phyloP scores from a whole-genome alignment of 2,113 vertebrate species.

The Callithrix jacchus region DNA sequence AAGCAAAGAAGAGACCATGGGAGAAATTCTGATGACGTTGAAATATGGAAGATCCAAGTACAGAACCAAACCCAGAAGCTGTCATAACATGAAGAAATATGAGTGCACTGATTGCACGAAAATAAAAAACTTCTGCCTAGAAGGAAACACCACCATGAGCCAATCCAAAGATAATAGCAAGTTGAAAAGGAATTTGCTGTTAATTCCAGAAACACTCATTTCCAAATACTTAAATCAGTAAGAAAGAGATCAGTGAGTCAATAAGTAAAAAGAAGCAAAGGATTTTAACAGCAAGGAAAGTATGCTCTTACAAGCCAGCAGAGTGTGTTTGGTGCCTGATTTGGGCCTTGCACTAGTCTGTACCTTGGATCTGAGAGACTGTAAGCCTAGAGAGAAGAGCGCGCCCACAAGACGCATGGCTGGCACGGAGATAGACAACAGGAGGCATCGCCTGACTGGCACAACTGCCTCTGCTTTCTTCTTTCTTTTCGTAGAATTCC shows the following conservation, averaged over 20 bases:
- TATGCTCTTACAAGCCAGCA: no score
- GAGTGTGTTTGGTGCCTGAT: neutral
- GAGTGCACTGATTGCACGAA: neutral
- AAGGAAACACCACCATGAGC: neutral
- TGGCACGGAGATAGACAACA: neutral
- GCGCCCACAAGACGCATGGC: fast-evolving
- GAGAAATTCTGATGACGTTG: neutral
- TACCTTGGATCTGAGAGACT: neutral
- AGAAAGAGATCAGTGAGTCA: neutral
- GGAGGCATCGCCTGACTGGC: neutral
- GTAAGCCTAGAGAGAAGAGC: neutral
- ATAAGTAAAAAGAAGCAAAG: neutral
- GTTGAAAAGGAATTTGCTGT: neutral
- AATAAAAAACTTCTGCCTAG: neutral
- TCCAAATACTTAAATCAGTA: neutral
- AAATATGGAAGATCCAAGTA: neutral
- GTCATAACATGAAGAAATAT: neutral
- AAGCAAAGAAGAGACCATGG: neutral
- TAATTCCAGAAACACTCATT: neutral
- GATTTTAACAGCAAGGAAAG: neutral
- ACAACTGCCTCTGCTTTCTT: neutral
- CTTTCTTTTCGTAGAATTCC: neutral
- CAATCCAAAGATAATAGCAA: neutral
- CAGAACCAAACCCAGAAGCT: neutral
- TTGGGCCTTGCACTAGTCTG: fast-evolving